Base-by-base conservation (phyloP, 2,888 invertebrate genomes). In the Rhagophthalmus giganteus region DNA sequence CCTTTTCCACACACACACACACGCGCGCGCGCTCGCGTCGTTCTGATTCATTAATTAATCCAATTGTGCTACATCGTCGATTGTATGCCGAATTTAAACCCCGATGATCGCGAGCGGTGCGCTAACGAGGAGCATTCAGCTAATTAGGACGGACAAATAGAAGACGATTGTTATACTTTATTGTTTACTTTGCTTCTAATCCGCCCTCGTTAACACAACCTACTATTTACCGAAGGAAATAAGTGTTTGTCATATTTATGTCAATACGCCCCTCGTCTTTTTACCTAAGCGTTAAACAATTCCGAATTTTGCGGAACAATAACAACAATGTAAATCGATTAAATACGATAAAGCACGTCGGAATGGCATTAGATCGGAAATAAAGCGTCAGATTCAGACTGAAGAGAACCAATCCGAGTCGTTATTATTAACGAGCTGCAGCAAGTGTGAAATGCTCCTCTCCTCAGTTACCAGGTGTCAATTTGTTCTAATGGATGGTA, bases 401-500 rank as follows among this genome's bases (percentile, higher is more conserved):
- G 58, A 56, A 61, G 63, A 61, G 65, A 67, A 68, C 68, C 69
- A 68, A 68, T 66, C 66, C 62, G 39, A 61, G 60, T 71, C 70
- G 71, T 71, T 71, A 70, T 68, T 68, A 68, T 64, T 71, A 71
- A 71, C 70, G 70, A 71, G 69, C 67, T 64, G 66, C 65, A 64
- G 63, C 64, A 64, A 65, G 63, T 59, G 61, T 58, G 60, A 58
- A 59, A 59, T 59, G 64, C 57, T 59, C 60, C 57, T 58, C 55
- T 58, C 63, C 63, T 66, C 68, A 66, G 68, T 67, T 67, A 69
- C 71, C 72, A 75, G 74, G 74, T 76, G 75, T 74, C 75, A 75
- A 75, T 75, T 76, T 76, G 74, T 75, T 74, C 72, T 76, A 75
- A 76, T 74, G 72, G 73, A 75, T 75, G 74, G 74, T 69, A 68